Evolutionary conservation across 2,888 invertebrate species (phyloP).

Genomic region (Lottia scabra): DNA sequence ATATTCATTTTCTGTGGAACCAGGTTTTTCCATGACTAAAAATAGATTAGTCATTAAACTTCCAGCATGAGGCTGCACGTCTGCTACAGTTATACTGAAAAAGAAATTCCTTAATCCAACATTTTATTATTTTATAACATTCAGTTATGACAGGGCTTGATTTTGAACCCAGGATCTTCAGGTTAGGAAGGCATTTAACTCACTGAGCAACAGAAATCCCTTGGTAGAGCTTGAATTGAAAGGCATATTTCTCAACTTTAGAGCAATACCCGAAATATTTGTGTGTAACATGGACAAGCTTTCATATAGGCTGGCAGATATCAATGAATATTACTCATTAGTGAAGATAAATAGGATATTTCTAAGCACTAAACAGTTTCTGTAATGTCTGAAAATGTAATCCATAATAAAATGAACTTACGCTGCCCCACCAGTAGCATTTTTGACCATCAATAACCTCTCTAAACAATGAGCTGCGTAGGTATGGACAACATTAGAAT

Average conservation of each 20-base stretch:
- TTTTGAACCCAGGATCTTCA: too few species aligned
- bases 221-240: too few species aligned
- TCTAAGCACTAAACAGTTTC: neutral
- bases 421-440: constrained; percentile 48
- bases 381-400: neutral
- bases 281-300: too few species aligned
- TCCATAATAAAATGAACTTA: constrained; percentile 38
- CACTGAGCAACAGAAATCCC: too few species aligned
- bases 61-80: constrained; percentile 63
- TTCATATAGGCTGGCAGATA: too few species aligned
- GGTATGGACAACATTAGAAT: constrained; percentile 90
- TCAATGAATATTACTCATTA: too few species aligned
- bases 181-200: too few species aligned
- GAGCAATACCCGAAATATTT: too few species aligned
- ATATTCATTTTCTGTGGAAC: constrained; percentile 94
- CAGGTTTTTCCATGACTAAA: constrained; percentile 77
- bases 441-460: constrained; percentile 82
- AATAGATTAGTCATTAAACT: constrained; percentile 83
- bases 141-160: too few species aligned
- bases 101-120: neutral
- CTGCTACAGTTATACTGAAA: constrained; percentile 55
- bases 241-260: too few species aligned
- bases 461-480: constrained; percentile 95
- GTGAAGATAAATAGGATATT: neutral
- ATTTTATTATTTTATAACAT: too few species aligned